phyloP scores from a whole-genome alignment of 92 coral and sea anemone species.

The Meandrina meandrites region DNA sequence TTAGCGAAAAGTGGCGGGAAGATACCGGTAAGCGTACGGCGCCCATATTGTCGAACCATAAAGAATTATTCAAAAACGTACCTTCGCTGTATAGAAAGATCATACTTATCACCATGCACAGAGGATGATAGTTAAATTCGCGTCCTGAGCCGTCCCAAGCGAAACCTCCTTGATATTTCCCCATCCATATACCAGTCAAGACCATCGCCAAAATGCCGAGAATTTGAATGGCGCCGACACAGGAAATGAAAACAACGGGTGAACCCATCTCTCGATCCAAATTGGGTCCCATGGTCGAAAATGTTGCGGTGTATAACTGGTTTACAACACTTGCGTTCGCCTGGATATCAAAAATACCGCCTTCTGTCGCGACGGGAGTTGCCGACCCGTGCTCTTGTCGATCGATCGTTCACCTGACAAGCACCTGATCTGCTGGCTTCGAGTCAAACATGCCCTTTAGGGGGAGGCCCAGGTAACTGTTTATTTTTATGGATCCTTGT shows the following conservation, averaged over 20 bases:
- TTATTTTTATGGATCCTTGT: neutral
- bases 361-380: neutral
- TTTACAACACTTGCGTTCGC: neutral
- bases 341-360: neutral
- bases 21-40: no score
- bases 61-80: conserved; percentile 15
- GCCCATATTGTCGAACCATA: no score
- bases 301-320: neutral
- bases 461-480: neutral
- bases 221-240: conserved; percentile 76
- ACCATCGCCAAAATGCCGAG: conserved; percentile 78
- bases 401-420: neutral
- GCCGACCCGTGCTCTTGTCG: neutral
- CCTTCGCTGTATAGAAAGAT: conserved; percentile 94
- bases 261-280: conserved; percentile 58
- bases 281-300: conserved; percentile 23
- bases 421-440: no score
- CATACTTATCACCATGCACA: conserved; percentile 88
- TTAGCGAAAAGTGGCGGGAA: no score
- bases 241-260: conserved; percentile 59
- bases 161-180: conserved; percentile 91
- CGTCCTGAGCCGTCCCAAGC: conserved; percentile 93
- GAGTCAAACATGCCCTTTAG: neutral
- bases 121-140: conserved; percentile 94
- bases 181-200: conserved; percentile 93